Evolutionary conservation across 2,113 vertebrate genomes (phyloP).

Genomic region (Delphinus delphis): DNA sequence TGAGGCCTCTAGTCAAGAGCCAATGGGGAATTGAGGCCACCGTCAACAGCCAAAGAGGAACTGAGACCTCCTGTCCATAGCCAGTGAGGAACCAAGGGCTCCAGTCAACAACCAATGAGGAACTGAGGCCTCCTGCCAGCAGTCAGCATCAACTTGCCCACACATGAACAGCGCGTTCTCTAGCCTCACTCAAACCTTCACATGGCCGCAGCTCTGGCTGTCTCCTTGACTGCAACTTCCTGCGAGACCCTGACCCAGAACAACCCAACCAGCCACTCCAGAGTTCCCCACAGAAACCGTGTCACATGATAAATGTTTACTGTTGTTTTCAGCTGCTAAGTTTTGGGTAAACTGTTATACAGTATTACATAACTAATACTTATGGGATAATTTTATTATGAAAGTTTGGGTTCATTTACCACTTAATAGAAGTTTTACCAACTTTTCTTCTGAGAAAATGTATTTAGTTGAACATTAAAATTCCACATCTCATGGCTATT

Average conservation of each 20-base stretch:
- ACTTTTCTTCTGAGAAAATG: slow-evolving; percentile 52
- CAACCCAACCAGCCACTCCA: background rate
- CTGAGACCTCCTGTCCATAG: background rate
- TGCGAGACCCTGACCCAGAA: background rate
- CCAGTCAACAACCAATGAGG: too few species aligned
- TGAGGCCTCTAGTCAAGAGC: too few species aligned
- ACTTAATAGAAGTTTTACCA: background rate
- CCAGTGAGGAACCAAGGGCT: background rate
- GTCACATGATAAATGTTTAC: background rate
- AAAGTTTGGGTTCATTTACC: background rate
- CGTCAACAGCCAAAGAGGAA: background rate
- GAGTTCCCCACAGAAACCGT: background rate
- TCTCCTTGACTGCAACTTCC: background rate
- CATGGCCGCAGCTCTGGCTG: background rate
- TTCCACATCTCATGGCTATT: slow-evolving; percentile 1
- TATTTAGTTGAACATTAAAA: slow-evolving; percentile 64
- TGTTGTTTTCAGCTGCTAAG: background rate
- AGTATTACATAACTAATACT: background rate
- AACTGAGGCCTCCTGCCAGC: background rate
- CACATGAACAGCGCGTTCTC: fast-evolving
- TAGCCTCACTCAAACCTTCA: background rate
- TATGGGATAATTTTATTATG: background rate
- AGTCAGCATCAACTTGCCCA: background rate
- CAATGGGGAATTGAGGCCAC: background rate
- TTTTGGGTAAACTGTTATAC: background rate